These are phyloP conservation scores for Chloropsis cyanopogon DNA, from an alignment of 2,113 vertebrate species.

Conservation along the genomic window DNA sequence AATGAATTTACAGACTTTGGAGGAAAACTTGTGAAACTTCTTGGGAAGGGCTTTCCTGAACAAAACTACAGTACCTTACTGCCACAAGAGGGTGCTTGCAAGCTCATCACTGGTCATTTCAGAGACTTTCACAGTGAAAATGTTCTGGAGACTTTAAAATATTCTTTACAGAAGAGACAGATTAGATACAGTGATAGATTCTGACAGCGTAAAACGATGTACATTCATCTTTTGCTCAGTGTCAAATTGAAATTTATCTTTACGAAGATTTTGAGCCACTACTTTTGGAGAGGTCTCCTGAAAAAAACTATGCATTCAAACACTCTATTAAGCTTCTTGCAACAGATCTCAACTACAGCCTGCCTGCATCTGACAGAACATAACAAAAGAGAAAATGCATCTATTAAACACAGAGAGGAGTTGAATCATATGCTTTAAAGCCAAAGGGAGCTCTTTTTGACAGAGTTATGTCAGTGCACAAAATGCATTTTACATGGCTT, in stretches of 20 bases:
- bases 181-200: background rate
- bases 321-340: background rate
- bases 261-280: background rate
- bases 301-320: background rate
- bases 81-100: constrained; percentile 25
- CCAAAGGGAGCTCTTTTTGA: background rate
- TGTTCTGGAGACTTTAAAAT: background rate
- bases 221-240: background rate
- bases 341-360: background rate
- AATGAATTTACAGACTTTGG: background rate
- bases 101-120: background rate
- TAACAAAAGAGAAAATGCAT: background rate
- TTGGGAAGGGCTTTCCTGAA: background rate
- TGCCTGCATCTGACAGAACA: background rate
- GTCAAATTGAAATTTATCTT: background rate
- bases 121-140: background rate
- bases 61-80: background rate
- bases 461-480: background rate
- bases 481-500: background rate
- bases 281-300: background rate
- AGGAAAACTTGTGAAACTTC: background rate
- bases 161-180: background rate
- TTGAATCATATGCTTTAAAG: background rate
- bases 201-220: background rate
- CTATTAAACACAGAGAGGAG: background rate